phyloP scores from a whole-genome alignment of 2,113 vertebrate species.

The Eurystomus gularis region DNA sequence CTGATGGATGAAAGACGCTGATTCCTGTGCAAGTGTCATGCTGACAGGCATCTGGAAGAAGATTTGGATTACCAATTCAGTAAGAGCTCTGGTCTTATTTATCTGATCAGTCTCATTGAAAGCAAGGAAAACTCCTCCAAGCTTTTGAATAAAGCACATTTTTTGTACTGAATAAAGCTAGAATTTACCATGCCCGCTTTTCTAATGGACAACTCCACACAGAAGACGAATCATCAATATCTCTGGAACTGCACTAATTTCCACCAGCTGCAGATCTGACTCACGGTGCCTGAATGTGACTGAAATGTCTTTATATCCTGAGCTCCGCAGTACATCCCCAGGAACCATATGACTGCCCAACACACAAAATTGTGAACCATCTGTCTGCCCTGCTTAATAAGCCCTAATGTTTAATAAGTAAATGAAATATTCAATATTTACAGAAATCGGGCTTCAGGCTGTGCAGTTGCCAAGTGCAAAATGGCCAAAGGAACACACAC shows the following conservation, averaged over 20 bases:
- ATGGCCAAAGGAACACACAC: background rate
- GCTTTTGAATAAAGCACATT: background rate
- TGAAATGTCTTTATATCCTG: background rate
- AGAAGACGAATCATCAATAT: background rate
- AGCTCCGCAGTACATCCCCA: background rate
- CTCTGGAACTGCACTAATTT: background rate
- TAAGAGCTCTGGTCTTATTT: background rate
- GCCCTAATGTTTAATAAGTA: slow-evolving; percentile 23
- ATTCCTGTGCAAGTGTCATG: too few species aligned
- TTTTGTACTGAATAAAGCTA: background rate
- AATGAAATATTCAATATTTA: slow-evolving; percentile 39
- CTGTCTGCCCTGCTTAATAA: slow-evolving; percentile 24
- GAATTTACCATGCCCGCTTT: background rate
- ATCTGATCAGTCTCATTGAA: background rate
- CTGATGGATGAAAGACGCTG: background rate
- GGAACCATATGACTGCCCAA: background rate
- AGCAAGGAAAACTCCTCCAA: background rate
- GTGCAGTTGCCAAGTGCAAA: background rate
- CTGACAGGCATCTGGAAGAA: background rate
- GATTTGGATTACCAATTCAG: background rate
- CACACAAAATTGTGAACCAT: background rate
- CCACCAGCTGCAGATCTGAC: slow-evolving; percentile 22
- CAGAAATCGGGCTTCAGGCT: background rate
- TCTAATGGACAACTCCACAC: background rate
- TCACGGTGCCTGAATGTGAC: background rate